Conservation (phyloP, 2,797 vertebrate species). For the Pterois miles region DNA sequence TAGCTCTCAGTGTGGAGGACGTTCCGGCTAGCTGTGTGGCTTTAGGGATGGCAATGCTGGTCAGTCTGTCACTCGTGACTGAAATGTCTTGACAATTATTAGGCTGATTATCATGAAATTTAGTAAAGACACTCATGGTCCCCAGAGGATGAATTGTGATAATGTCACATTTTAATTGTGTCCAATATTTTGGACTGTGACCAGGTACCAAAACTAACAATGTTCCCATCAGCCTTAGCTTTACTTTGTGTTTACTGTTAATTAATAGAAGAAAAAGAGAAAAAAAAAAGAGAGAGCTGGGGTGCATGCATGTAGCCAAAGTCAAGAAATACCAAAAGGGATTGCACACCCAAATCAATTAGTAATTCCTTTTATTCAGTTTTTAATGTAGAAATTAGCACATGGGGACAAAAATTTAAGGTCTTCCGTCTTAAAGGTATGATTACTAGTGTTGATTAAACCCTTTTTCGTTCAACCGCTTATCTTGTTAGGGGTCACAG, state of each 20-base stretch:
- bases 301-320: background rate
- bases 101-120: background rate
- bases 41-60: background rate
- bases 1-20: conserved; percentile 26
- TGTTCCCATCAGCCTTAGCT: background rate
- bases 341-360: background rate
- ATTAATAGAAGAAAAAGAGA: background rate
- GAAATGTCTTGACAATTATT: background rate
- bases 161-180: background rate
- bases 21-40: background rate
- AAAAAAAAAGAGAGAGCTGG: background rate
- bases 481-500: too few relatives aligned
- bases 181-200: background rate
- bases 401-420: background rate
- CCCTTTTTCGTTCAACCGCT: too few relatives aligned
- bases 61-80: background rate
- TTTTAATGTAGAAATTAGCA: background rate
- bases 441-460: background rate
- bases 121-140: background rate
- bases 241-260: background rate
- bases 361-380: background rate
- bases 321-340: background rate
- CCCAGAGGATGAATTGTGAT: background rate
- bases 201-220: background rate
- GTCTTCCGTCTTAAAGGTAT: background rate